Evolutionary conservation across 1,140 invertebrate genomes (phyloP).

Genomic region (Zaprionus lachaisei): DNA sequence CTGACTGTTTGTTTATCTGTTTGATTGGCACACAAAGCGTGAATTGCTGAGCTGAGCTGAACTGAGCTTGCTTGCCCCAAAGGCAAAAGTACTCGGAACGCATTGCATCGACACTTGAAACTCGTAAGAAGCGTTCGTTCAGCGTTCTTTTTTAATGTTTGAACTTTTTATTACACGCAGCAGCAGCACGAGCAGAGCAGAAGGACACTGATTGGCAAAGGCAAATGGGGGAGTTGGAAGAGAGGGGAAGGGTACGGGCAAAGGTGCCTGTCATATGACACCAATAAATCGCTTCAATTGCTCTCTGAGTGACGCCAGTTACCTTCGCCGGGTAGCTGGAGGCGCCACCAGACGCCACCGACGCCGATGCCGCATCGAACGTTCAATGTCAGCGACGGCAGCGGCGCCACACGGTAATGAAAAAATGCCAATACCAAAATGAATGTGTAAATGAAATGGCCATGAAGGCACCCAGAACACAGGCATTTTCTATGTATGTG

Average conservation of each 20-base stretch:
- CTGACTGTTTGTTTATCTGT: constrained; percentile 46
- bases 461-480: constrained; percentile 17
- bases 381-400: constrained; percentile 58
- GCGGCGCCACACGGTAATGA: constrained; percentile 58
- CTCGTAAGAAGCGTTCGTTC: constrained; percentile 52
- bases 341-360: constrained; percentile 9
- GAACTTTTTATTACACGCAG: constrained; percentile 75
- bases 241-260: constrained; percentile 6
- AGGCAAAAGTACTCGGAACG: constrained; percentile 31
- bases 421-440: constrained; percentile 81
- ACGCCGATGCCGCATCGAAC: constrained; percentile 6
- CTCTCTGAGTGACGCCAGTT: constrained; percentile 75
- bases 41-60: constrained; percentile 21
- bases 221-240: constrained; percentile 1
- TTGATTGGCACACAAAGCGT: constrained; percentile 73
- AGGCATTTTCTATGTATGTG: constrained; percentile 3
- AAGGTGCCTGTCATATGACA: constrained; percentile 81
- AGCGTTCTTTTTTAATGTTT: constrained; percentile 69
- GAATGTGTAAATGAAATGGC: constrained; percentile 77
- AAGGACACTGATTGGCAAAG: constrained; percentile 60
- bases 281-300: constrained; percentile 84
- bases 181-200: constrained; percentile 20
- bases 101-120: constrained; percentile 69
- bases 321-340: constrained; percentile 21
- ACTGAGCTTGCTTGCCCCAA: constrained; percentile 16